Evolutionary conservation across 2,797 vertebrate species (phyloP).

Genomic region (Sebastes iracundus): DNA sequence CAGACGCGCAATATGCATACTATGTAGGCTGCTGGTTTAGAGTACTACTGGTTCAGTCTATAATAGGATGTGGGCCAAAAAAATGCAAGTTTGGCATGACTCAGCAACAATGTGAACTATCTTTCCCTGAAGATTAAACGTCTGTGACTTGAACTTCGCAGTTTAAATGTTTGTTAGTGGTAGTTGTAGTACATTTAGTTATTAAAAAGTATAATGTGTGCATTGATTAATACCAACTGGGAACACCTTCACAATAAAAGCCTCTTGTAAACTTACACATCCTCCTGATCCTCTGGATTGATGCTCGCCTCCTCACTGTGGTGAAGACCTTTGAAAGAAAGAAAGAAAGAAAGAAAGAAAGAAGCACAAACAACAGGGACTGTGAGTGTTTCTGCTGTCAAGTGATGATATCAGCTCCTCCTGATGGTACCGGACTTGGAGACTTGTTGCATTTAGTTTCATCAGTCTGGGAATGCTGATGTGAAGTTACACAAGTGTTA

Average conservation of each 20-base stretch:
- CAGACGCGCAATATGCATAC: neutral
- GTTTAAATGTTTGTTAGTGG: neutral
- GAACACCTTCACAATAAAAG: neutral
- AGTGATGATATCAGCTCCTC: neutral
- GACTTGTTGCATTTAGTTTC: constrained; percentile 40
- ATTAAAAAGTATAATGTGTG: neutral
- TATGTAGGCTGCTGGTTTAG: neutral
- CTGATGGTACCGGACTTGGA: neutral
- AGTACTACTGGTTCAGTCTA: neutral
- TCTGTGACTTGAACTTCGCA: neutral
- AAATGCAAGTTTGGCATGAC: constrained; percentile 4
- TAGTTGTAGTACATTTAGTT: too few relatives aligned
- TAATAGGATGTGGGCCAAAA: neutral
- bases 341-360: neutral
- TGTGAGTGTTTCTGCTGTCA: neutral
- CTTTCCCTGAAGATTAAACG: neutral
- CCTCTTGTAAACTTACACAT: constrained; percentile 72
- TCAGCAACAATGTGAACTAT: neutral
- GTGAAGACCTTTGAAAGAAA: constrained; percentile 60
- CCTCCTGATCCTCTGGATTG: constrained; percentile 65
- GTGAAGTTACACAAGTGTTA: constrained; percentile 49
- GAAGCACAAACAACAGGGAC: neutral
- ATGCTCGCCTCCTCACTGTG: constrained; percentile 64
- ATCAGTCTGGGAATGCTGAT: neutral
- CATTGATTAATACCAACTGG: neutral